Evolutionary conservation across 2,113 vertebrate genomes (phyloP), one percentile per base, ranked within the genome.

Genomic region (Phainopepla nitens): DNA sequence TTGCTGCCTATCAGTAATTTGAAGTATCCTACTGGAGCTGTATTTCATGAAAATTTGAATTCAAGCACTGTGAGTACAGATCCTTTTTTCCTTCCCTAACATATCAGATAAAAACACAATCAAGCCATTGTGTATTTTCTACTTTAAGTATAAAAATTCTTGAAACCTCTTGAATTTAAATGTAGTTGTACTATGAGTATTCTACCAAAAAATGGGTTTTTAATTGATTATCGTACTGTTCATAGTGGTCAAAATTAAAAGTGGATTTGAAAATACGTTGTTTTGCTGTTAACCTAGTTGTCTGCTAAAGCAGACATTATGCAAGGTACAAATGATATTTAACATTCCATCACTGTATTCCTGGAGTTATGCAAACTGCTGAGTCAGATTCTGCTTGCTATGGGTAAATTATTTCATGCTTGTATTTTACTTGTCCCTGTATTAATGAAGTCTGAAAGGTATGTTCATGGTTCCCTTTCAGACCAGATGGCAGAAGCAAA

Each of bases 1-100:
- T 97, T 94, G 64, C 78, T 96, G 88, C 75, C 83, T 97, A 53
- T 86, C 76, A 86, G 54, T 94, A 62, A 78, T 92, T 86, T 89
- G 56, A 86, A 65, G 27, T 82, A 64, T 81, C 25, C 76, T 84
- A 11, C n/a, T 75, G 44, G 57, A 81, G 11, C 29, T 76, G 33
- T 83, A 77, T 92, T 91, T 90, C 3, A 61, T 82, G 89, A 44
- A 47, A 80, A 80, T 82, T 72, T 92, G 60, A 91, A 73, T 87
- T 51, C 23, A 66, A 90, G 53, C 47, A 44, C n/a, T 82, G 53
- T 83, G 62, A 90, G 51, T 76, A 44, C n/a, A 84, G n/a, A 17
- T 82, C 10, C 11, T 68, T 25, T 71, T 92, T 82, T 80, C 11
- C 54, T 35, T 11, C 17, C 19, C 36, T 90, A 36, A 35, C 18